These are phyloP conservation scores for Cotesia congregata DNA, from an alignment of 2,888 invertebrate genomes.

Conservation along the genomic window DNA sequence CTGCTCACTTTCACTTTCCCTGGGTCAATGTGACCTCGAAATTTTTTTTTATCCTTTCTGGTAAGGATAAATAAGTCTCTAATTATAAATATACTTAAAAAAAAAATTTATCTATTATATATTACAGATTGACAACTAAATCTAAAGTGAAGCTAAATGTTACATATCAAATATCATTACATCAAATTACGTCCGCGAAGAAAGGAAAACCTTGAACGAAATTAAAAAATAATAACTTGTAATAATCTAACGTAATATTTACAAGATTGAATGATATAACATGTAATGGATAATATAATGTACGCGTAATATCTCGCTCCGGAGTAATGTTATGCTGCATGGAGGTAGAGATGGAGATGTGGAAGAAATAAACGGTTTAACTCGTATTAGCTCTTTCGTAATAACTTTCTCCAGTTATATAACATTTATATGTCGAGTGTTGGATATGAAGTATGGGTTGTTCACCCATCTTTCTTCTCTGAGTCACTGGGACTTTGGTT, in stretches of 20 bases:
- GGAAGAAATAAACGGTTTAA: constrained; percentile 35
- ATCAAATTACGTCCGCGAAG: constrained; percentile 11
- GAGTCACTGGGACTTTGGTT: constrained; percentile 35
- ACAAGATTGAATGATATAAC: not conserved
- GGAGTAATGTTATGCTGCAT: not conserved
- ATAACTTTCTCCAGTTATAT: constrained; percentile 62
- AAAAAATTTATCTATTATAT: not conserved
- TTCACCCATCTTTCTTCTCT: constrained; percentile 58
- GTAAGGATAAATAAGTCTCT: no score
- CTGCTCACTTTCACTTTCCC: constrained; percentile 30
- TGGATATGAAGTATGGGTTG: constrained; percentile 47
- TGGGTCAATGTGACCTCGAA: constrained; percentile 42
- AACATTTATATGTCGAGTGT: constrained; percentile 44
- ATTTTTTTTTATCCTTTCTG: constrained; percentile 13
- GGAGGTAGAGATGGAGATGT: constrained; percentile 2
- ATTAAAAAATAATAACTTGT: not conserved
- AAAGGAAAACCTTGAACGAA: constrained; percentile 26
- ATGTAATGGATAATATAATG: not conserved
- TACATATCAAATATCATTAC: not conserved
- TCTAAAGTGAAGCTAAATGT: not conserved
- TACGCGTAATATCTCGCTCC: not conserved
- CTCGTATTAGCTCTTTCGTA: constrained; percentile 54
- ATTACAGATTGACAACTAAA: no score
- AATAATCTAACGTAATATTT: not conserved
- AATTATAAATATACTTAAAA: not conserved